Conservation (phyloP, 2,797 vertebrate genomes). For the Sternarchorhynchus goeldii region DNA sequence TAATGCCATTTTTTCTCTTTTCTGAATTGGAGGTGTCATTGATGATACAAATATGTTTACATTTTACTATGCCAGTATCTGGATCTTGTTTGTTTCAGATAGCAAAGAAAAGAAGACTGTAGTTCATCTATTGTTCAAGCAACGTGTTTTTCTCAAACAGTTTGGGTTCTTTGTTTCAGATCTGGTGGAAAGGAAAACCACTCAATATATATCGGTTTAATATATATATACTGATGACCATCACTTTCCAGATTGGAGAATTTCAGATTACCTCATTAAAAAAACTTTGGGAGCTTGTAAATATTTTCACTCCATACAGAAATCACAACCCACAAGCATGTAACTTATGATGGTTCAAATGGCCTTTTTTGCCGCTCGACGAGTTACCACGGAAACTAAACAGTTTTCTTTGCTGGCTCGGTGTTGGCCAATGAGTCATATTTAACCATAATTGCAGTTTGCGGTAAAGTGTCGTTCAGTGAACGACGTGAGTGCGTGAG, state of each 20-base stretch:
- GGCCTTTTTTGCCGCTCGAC: constrained; percentile 28
- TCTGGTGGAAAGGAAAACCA: not conserved
- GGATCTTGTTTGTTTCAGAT: too few species aligned
- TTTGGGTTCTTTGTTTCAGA: not conserved
- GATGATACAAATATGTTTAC: too few species aligned
- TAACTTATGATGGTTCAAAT: constrained; percentile 34
- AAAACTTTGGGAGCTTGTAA: constrained; percentile 31
- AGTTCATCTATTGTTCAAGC: not conserved
- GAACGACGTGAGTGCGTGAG: constrained; percentile 23
- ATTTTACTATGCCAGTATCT: too few species aligned
- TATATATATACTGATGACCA: constrained; percentile 3
- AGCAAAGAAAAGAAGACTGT: not conserved
- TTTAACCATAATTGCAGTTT: constrained; percentile 67
- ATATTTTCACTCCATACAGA: constrained; percentile 27
- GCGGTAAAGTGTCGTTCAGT: constrained; percentile 62
- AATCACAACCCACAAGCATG: constrained; percentile 31
- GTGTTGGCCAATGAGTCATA: constrained; percentile 64
- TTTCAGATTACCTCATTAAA: constrained; percentile 41
- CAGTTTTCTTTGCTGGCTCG: constrained; percentile 64
- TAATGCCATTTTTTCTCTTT: too few species aligned
- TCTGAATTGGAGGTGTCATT: too few species aligned
- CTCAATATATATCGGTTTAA: not conserved
- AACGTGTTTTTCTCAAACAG: not conserved
- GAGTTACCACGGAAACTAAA: constrained; percentile 70
- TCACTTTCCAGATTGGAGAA: constrained; percentile 18